Percentiles rank a stretch among this genome's conserved stretches.
Evolutionary conservation across 2,797 vertebrate genomes (phyloP).

Genomic region (Garrulus glandarius): DNA sequence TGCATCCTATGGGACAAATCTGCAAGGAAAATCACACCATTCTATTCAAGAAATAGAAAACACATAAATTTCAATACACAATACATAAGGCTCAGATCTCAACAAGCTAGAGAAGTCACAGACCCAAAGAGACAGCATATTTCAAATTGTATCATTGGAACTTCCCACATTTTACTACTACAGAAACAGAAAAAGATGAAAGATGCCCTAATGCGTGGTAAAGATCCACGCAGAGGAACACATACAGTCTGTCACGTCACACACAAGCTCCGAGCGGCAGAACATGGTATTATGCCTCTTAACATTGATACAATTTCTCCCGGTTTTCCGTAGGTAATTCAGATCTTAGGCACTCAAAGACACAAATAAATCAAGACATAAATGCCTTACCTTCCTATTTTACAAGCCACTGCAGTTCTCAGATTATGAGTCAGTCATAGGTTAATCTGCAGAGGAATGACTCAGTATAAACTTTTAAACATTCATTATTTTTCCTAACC

Average conservation of each 20-base stretch:
- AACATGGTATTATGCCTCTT: not conserved
- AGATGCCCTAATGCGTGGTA: not conserved
- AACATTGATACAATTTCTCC: not conserved
- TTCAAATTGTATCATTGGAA: constrained; percentile 46
- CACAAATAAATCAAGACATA: constrained; percentile 10
- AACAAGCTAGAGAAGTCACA: not conserved
- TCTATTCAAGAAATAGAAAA: not conserved
- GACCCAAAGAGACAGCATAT: not conserved
- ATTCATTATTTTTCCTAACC: constrained; percentile 28
- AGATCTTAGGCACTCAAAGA: not conserved
- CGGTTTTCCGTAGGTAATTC: not conserved
- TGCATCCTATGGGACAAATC: not conserved
- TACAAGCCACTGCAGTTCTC: constrained; percentile 66
- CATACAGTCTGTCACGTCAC: not conserved
- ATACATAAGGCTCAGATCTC: not conserved
- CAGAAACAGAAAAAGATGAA: not conserved
- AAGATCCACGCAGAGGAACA: not conserved
- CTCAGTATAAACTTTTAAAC: constrained; percentile 78
- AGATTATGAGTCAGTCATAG: constrained; percentile 66
- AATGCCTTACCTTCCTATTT: constrained; percentile 52
- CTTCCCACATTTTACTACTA: constrained; percentile 16
- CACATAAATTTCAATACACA: accelerated
- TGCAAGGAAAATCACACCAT: not conserved
- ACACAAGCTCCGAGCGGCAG: not conserved
- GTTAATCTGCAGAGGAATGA: constrained; percentile 76